Conservation (phyloP, 2,888 invertebrate species). For the Leptopilina syphax region DNA sequence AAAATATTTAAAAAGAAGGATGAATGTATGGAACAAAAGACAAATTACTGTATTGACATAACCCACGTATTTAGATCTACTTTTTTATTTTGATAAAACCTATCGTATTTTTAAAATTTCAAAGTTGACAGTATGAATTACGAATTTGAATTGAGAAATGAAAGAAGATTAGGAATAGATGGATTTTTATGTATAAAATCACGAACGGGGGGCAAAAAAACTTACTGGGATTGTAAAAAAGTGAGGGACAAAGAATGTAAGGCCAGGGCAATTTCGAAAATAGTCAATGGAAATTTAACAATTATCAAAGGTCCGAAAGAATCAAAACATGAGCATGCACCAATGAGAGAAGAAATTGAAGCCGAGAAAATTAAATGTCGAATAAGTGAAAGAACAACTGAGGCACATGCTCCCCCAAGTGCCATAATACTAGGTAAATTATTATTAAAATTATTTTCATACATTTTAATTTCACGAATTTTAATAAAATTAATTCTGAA, state of each 20-base stretch:
- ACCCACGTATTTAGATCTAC: not conserved
- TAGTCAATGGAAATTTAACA: not conserved
- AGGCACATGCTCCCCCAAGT: not conserved
- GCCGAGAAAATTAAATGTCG: not conserved
- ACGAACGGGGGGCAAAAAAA: not conserved
- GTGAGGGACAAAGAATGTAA: not conserved
- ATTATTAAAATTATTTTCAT: not conserved
- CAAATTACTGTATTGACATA: too few relatives aligned
- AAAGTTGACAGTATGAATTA: not conserved
- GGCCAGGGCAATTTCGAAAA: not conserved
- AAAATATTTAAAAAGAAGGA: too few relatives aligned
- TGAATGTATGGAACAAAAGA: too few relatives aligned
- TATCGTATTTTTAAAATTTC: not conserved
- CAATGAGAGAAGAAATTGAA: not conserved
- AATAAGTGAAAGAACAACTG: not conserved
- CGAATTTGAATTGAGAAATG: not conserved
- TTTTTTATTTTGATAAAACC: not conserved
- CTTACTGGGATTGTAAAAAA: conserved; percentile 5
- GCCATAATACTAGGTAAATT: not conserved
- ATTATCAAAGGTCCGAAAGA: not conserved
- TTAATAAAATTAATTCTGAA: not conserved
- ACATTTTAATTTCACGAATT: too few relatives aligned
- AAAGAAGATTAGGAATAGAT: not conserved
- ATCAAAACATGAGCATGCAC: not conserved
- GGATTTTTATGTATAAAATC: conserved; percentile 10